phyloP scores from a whole-genome alignment of 2,888 invertebrate genomes.

The Synanthedon andrenaeformis region DNA sequence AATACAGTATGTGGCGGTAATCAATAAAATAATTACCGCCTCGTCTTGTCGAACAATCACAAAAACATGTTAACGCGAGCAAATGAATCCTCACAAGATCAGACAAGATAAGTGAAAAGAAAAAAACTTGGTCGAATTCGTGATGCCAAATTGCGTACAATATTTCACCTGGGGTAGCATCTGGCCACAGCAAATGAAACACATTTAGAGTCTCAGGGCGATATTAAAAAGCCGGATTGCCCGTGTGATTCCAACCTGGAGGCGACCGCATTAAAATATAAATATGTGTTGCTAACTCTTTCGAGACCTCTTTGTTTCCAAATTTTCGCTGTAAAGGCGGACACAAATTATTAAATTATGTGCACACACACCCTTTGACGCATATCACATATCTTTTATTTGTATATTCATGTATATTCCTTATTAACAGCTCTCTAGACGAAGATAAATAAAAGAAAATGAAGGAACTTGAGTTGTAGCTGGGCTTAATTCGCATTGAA shows the following conservation, averaged over 20 bases:
- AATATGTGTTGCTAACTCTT: background rate
- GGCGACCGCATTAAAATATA: background rate
- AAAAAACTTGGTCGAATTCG: conserved; percentile 8
- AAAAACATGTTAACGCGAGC: background rate
- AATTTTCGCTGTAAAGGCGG: too few species aligned
- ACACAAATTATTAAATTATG: background rate
- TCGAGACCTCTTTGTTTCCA: background rate
- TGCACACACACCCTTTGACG: conserved; percentile 1
- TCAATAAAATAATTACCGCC: too few species aligned
- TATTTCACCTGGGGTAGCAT: conserved; percentile 40
- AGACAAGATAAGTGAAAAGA: conserved; percentile 22
- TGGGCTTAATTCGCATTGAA: too few species aligned
- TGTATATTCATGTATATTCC: too few species aligned
- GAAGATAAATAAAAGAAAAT: too few species aligned
- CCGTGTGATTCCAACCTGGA: conserved; percentile 13
- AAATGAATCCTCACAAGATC: conserved; percentile 17
- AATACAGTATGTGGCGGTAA: too few species aligned
- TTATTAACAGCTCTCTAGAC: too few species aligned
- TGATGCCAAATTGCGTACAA: conserved; percentile 30
- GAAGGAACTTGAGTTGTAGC: too few species aligned
- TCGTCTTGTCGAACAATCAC: too few species aligned
- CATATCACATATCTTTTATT: too few species aligned
- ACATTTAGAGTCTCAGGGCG: conserved; percentile 29
- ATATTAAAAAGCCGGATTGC: conserved; percentile 33
- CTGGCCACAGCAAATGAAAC: conserved; percentile 38